Conservation (phyloP, 2,888 invertebrate genomes). For the Caenorhabditis parvicauda region DNA sequence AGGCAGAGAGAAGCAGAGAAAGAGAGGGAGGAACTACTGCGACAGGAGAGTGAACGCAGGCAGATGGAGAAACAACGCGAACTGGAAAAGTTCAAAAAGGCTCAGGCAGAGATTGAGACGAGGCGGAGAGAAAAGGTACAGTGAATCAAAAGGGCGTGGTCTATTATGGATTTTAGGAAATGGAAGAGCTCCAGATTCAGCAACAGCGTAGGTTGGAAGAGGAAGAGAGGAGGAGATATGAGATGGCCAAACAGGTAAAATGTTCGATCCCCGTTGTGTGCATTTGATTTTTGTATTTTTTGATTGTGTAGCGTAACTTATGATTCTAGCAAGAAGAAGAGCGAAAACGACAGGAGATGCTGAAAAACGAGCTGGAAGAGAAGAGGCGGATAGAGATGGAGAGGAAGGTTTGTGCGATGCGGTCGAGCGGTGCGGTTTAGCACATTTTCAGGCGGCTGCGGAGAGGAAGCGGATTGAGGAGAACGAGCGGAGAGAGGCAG, state of each 20-base stretch:
- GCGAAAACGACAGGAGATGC: slow-evolving; percentile 9
- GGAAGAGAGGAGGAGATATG: too few relatives aligned
- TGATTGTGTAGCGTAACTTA: too few relatives aligned
- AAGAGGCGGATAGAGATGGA: slow-evolving; percentile 14
- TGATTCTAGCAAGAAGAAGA: slow-evolving; percentile 10
- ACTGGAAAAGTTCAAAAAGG: slow-evolving; percentile 14
- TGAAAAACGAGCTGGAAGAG: slow-evolving; percentile 15
- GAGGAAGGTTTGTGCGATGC: too few relatives aligned
- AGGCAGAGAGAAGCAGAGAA: slow-evolving; percentile 9
- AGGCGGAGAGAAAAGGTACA: slow-evolving; percentile 12
- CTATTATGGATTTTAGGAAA: not conserved
- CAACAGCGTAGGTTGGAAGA: too few relatives aligned
- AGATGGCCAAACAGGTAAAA: slow-evolving; percentile 12
- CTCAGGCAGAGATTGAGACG: slow-evolving; percentile 10
- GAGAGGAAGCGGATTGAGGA: too few relatives aligned
- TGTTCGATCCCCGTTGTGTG: too few relatives aligned
- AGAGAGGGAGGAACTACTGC: not conserved
- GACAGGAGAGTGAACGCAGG: slow-evolving; percentile 15
- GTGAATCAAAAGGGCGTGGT: not conserved
- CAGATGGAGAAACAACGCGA: slow-evolving; percentile 25
- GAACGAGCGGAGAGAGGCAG: slow-evolving; percentile 24
- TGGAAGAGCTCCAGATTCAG: slow-evolving; percentile 17
- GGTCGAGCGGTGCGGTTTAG: too few relatives aligned
- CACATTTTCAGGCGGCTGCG: too few relatives aligned
- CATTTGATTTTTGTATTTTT: too few relatives aligned